Evolutionary conservation across 2,797 vertebrate genomes (phyloP).

Genomic region (Sebastolobus alascanus): DNA sequence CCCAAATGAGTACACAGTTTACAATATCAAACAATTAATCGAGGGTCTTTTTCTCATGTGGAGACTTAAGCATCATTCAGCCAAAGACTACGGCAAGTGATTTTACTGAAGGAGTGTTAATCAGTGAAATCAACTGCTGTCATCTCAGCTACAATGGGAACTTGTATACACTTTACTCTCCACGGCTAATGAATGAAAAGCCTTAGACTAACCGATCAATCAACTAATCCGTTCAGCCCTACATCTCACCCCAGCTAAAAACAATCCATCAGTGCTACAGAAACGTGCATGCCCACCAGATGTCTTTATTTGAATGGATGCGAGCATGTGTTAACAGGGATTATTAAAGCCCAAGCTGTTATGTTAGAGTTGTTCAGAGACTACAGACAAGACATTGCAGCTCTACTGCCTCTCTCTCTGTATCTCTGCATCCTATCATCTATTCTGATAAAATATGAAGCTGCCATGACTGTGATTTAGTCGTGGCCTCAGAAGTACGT

Average conservation of each 20-base stretch:
- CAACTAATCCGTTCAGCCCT: conserved; percentile 6
- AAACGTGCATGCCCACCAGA: neutral
- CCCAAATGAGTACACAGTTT: neutral
- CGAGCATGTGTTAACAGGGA: neutral
- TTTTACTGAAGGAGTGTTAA: neutral
- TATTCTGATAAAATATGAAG: neutral
- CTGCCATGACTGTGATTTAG: neutral
- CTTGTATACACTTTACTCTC: neutral
- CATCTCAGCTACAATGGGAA: conserved; percentile 5
- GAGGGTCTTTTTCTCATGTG: neutral
- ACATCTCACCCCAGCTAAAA: neutral
- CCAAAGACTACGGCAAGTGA: neutral
- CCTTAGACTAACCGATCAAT: neutral
- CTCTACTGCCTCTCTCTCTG: neutral
- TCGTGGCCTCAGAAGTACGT: conserved; percentile 1
- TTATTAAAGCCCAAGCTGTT: neutral
- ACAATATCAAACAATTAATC: neutral
- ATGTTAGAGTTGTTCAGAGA: neutral
- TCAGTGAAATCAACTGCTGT: neutral
- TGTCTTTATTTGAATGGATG: conserved; percentile 1
- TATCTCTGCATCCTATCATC: neutral
- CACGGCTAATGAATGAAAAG: neutral
- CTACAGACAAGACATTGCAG: neutral
- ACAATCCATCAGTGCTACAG: neutral
- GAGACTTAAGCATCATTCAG: neutral